phyloP scores from a whole-genome alignment of 2,888 invertebrate species.

The Ornithoptera priamus region DNA sequence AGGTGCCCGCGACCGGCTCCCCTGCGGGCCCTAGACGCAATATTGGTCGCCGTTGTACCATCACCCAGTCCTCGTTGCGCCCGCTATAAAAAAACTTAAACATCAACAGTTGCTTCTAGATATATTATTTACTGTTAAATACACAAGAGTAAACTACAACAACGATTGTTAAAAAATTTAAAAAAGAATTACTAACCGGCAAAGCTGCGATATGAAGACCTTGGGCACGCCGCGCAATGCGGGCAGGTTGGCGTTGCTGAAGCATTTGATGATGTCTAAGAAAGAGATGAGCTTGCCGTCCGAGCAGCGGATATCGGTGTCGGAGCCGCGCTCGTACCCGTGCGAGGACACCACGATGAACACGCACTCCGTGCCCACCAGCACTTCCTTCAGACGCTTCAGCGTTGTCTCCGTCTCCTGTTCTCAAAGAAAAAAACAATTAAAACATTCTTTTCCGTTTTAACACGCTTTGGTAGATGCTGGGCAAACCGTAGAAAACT shows the following conservation, averaged over 20 bases:
- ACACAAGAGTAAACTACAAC: too few relatives aligned
- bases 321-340: conserved; percentile 71
- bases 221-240: conserved; percentile 82
- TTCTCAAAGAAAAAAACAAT: too few relatives aligned
- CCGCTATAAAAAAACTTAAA: conserved; percentile 40
- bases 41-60: conserved; percentile 37
- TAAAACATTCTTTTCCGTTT: too few relatives aligned
- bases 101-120: too few relatives aligned
- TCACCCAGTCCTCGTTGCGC: conserved; percentile 41
- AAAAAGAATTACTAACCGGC: conserved; percentile 65
- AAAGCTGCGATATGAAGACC: conserved; percentile 86
- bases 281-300: conserved; percentile 77
- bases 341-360: conserved; percentile 85
- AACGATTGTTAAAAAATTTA: too few relatives aligned
- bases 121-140: too few relatives aligned
- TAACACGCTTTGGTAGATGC: too few relatives aligned
- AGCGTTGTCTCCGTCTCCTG: conserved; percentile 67
- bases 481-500: too few relatives aligned
- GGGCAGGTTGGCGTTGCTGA: conserved; percentile 78
- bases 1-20: conserved; percentile 37
- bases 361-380: conserved; percentile 78
- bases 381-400: conserved; percentile 55
- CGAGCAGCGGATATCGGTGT: conserved; percentile 80
- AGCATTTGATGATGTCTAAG: conserved; percentile 79
- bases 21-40: conserved; percentile 44